Conservation (phyloP, 2,888 invertebrate genomes). For the Morpho deidamia region DNA sequence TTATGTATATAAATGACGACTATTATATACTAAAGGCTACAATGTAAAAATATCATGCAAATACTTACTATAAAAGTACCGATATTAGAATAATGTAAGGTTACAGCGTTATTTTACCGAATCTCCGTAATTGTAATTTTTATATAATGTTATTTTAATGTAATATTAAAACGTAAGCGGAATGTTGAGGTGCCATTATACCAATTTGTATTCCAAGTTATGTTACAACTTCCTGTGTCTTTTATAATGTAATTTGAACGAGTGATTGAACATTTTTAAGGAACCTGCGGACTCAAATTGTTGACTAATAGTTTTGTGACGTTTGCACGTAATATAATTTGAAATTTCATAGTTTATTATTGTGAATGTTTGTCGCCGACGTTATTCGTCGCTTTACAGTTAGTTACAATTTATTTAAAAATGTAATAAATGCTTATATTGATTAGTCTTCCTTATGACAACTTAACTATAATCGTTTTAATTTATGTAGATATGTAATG, state of each 20-base stretch:
- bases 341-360: conserved; percentile 10
- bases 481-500: conserved; percentile 53
- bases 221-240: conserved; percentile 38
- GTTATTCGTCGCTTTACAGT: conserved; percentile 5
- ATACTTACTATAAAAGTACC: conserved; percentile 47
- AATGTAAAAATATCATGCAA: conserved; percentile 64
- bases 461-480: conserved; percentile 43
- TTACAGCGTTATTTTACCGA: conserved; percentile 62
- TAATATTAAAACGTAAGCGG: conserved; percentile 61
- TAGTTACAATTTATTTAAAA: conserved; percentile 16
- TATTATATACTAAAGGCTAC: conserved; percentile 48
- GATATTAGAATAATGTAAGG: conserved; percentile 45
- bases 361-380: conserved; percentile 5
- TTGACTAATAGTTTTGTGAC: conserved; percentile 5
- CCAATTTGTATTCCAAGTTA: conserved; percentile 63
- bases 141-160: conserved; percentile 67
- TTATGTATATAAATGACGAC: conserved; percentile 72
- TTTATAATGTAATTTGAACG: conserved; percentile 4
- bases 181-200: conserved; percentile 75
- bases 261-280: conserved; percentile 4
- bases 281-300: conserved; percentile 14
- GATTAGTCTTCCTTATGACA: conserved; percentile 68
- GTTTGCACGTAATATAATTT: conserved; percentile 6
- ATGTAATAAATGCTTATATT: conserved; percentile 10
- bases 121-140: conserved; percentile 72